Evolutionary conservation across 2,888 invertebrate species (phyloP).

Genomic region (Dyspetes luteomarginatus): DNA sequence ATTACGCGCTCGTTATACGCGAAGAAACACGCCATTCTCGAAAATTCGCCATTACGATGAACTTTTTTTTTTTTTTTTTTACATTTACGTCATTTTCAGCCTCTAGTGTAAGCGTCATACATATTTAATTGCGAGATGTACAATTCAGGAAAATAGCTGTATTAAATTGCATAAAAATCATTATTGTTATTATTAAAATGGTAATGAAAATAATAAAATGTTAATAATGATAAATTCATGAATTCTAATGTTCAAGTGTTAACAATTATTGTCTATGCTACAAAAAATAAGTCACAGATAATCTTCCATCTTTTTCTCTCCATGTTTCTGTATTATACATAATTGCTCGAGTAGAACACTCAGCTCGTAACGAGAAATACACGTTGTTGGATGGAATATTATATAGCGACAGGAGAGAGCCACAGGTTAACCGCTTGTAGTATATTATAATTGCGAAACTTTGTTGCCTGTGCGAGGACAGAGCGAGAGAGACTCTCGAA

Average conservation of each 20-base stretch:
- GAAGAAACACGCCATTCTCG: background rate
- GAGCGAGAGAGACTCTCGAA: background rate
- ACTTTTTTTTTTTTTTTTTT: background rate
- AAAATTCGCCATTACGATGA: background rate
- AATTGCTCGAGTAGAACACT: slow-evolving; percentile 14
- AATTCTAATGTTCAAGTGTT: background rate
- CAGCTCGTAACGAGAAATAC: background rate
- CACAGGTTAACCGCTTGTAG: slow-evolving; percentile 41
- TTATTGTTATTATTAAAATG: background rate
- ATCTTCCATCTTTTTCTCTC: background rate
- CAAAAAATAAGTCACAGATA: background rate
- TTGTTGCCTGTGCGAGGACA: slow-evolving; percentile 5
- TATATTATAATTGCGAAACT: slow-evolving; percentile 57
- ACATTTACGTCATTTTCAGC: background rate
- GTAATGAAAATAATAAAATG: background rate
- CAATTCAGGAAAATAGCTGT: slow-evolving; percentile 12
- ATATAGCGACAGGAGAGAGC: slow-evolving; percentile 11
- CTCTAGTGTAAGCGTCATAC: background rate
- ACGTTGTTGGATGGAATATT: slow-evolving; percentile 11
- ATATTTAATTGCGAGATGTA: background rate
- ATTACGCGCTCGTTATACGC: background rate
- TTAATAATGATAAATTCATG: background rate
- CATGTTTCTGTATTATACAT: slow-evolving; percentile 4
- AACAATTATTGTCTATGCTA: slow-evolving; percentile 15
- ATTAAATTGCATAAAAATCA: background rate